Conservation (phyloP, 2,888 invertebrate species). For the Ornithoptera alexandrae region DNA sequence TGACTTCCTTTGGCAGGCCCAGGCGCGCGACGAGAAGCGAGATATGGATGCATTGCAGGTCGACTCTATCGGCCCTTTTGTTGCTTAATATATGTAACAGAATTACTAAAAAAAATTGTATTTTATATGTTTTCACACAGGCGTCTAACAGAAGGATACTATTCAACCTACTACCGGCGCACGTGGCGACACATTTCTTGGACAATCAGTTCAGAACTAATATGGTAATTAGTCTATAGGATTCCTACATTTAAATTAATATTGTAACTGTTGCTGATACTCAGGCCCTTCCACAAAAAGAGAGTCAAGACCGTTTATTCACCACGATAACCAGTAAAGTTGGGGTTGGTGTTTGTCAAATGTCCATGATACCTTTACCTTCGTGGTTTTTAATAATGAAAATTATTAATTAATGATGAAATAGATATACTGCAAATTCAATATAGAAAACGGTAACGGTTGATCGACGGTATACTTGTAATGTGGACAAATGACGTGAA, state of each 20-base stretch:
- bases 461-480: neutral
- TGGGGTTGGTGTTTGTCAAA: too few species aligned
- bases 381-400: too few species aligned
- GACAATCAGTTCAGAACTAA: constrained; percentile 93
- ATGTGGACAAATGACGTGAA: constrained; percentile 30
- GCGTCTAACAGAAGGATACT: constrained; percentile 92
- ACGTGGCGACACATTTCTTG: constrained; percentile 94
- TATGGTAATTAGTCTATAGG: constrained; percentile 76
- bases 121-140: constrained; percentile 50
- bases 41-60: constrained; percentile 94
- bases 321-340: too few species aligned
- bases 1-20: constrained; percentile 90
- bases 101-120: neutral
- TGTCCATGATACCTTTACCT: too few species aligned
- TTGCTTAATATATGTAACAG: neutral
- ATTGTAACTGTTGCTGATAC: too few species aligned
- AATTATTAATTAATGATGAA: too few species aligned
- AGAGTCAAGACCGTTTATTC: too few species aligned
- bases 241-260: neutral
- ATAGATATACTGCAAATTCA: neutral
- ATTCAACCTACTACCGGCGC: constrained; percentile 93
- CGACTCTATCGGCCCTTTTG: neutral
- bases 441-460: too few species aligned
- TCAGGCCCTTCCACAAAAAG: too few species aligned
- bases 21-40: constrained; percentile 93